Conservation (phyloP, 2,797 vertebrate species). For the Strix occidentalis region DNA sequence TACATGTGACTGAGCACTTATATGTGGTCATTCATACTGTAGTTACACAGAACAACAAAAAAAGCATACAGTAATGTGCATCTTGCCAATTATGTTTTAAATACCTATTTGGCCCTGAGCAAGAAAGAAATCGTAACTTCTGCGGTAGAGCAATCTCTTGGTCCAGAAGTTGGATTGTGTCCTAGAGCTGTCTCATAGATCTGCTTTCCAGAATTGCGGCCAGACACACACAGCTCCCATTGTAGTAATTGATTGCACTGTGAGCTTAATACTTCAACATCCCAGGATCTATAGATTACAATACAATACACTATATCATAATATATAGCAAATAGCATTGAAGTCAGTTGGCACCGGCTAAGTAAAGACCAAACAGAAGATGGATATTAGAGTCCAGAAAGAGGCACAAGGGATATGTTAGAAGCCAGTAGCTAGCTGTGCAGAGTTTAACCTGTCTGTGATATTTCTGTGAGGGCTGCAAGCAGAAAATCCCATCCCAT, state of each 20-base stretch:
- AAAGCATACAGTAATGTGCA: not conserved
- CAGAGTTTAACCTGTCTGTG: conserved; percentile 12
- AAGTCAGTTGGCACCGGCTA: not conserved
- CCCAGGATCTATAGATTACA: not conserved
- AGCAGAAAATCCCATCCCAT: conserved; percentile 56
- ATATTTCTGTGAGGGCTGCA: conserved; percentile 24
- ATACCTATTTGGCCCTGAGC: not conserved
- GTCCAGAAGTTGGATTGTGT: conserved; percentile 1
- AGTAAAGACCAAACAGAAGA: not conserved
- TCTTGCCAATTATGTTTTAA: not conserved
- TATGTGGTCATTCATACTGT: rapidly evolving
- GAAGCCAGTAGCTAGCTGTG: conserved; percentile 33
- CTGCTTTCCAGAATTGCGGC: not conserved
- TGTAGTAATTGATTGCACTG: conserved; percentile 32
- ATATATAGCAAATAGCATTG: conserved; percentile 12
- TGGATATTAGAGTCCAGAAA: not conserved
- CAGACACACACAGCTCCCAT: conserved; percentile 19
- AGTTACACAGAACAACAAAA: not conserved
- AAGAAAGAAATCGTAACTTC: conserved; percentile 8
- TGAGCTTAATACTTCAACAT: conserved; percentile 6
- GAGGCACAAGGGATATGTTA: conserved; percentile 33
- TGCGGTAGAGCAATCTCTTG: not conserved
- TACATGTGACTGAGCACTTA: not conserved
- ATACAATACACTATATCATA: not conserved
- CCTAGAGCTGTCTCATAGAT: conserved; percentile 39